These are phyloP conservation scores for Drosophila subsilvestris DNA, from an alignment of 2,888 invertebrate species.

Conservation along the genomic window DNA sequence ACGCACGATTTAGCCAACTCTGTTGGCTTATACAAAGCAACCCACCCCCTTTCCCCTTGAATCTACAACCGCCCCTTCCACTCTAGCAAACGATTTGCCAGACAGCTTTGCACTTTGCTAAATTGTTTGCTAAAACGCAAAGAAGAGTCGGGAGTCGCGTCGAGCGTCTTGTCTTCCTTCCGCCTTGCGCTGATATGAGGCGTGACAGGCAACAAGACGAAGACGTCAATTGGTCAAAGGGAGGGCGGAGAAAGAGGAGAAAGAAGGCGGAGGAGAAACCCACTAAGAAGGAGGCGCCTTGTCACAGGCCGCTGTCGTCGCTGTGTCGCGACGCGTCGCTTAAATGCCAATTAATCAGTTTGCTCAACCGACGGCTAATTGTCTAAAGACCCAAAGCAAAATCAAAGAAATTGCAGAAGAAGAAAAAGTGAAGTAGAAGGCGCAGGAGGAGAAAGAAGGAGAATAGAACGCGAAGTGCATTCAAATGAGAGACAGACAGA, in stretches of 20 bases:
- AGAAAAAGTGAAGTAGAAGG: neutral
- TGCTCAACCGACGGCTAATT: constrained; percentile 52
- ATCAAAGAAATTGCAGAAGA: constrained; percentile 18
- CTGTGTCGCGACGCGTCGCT: constrained; percentile 53
- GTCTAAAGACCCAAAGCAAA: constrained; percentile 37
- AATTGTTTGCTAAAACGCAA: constrained; percentile 57
- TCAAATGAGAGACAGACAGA: constrained; percentile 46
- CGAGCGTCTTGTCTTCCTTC: constrained; percentile 39
- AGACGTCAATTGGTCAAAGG: constrained; percentile 36
- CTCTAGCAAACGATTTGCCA: constrained; percentile 12
- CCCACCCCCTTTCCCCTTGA: neutral
- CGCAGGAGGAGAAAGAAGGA: neutral
- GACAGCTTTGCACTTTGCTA: constrained; percentile 60
- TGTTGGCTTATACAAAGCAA: constrained; percentile 47
- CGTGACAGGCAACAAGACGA: constrained; percentile 36
- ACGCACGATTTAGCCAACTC: constrained; percentile 66
- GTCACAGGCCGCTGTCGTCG: constrained; percentile 30
- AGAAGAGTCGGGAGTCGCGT: constrained; percentile 3
- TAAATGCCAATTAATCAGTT: constrained; percentile 67
- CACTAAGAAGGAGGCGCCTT: constrained; percentile 38
- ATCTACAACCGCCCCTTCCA: neutral
- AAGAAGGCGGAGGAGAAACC: neutral
- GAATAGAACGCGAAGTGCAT: constrained; percentile 59
- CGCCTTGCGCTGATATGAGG: constrained; percentile 37
- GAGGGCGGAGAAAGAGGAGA: constrained; percentile 2